Evolutionary conservation across 1,140 invertebrate genomes (phyloP), one percentile per base, ranked within the genome.

Genomic region (Microplitis demolitor): DNA sequence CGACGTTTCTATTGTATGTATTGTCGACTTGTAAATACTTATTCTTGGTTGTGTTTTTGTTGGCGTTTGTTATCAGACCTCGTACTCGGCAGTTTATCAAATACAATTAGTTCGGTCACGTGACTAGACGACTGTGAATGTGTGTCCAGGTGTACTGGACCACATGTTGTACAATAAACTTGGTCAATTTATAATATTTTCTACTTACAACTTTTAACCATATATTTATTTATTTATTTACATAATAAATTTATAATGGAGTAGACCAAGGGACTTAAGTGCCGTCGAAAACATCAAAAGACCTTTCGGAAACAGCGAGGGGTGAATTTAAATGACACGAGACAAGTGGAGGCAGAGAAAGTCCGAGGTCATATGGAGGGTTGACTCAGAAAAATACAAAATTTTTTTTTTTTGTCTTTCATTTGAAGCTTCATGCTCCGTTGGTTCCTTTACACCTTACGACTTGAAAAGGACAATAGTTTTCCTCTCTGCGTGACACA

Each of bases 21-120:
- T 14, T 54, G 51, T 58, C 5, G 39, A 45, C 39, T 45, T 45
- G 39, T 45, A 45, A 45, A 56, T 56, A 56, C 53, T 24, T 56
- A 56, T 56, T 31, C 14, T 58, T 58, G 56, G 24, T 31, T 31
- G 24, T 37, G 63, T 24, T 66, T 66, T 66, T 37, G 39, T 45
- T 45, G 39, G 53, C 31, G 33, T 35, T 67, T 14, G 39, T 67
- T 67, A 67, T 67, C 66, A 31, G 45, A 31, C 50, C 50, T 31
- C 50, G 11, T 24, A 39, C 66, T 9, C 13, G 9, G 13, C 14
- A 45, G 13, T 67, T 67, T 67, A 67, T 67, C 66, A 54, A 34
- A 8, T 51, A 60, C 53, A 68, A 68, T 68, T 68, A 68, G 66
- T 13, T 3, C 34, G 51, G 53, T 68, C 66, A 68, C 54, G 66